Base-by-base conservation (phyloP, 2,113 vertebrate genomes). In the Hemiprocne comata region DNA sequence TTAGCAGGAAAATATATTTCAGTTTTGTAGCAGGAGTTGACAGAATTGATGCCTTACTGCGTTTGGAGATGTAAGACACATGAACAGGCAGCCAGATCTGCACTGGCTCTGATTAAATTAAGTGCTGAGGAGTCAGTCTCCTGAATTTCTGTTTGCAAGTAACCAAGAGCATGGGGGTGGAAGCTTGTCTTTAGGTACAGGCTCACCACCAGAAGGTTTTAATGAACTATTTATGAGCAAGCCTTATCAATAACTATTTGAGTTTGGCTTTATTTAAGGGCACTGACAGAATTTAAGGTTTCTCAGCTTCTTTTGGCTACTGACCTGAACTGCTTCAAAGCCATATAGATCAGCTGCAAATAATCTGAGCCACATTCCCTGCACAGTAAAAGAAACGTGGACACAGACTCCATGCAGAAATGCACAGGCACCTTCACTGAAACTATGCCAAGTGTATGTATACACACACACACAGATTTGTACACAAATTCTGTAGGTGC, bases 391-490 rank as follows among this genome's bases (percentile, higher is more conserved):
- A 91, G 44, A 55, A 78, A 20, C 21, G 29, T 0, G 14, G 65
- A 31, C 17, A 11, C 23, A 15, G 29, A 38, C 11, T 46, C 11
- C 17, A 13, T 23, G 29, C 28, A 84, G 70, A 92, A 77, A 89
- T 14, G 60, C 46, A 14, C 31, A 28, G 31, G 25, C 51, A 79
- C 26, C 71, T 83, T 29, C 87, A 62, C 7, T 67, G 51, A 54
- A 76, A 54, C 17, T 2, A 15, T 2, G 7, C 33, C 15, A 21
- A 36, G 36, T 7, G 34, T 7, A 25, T 14, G 31, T 29, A 44
- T 3, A n/a, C 1, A 51, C 0, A 42, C 1, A 78, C 5, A 60
- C 20, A 66, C 6, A 55, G 40, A 57, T 5, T 1, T 2, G 31
- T 36, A 31, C 31, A 21, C 48, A 36, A 12, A 34, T 24, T 18